Percentiles rank a stretch among this genome's conserved stretches.
Conservation (phyloP, 2,797 vertebrate genomes). For the Erpetoichthys calabaricus region DNA sequence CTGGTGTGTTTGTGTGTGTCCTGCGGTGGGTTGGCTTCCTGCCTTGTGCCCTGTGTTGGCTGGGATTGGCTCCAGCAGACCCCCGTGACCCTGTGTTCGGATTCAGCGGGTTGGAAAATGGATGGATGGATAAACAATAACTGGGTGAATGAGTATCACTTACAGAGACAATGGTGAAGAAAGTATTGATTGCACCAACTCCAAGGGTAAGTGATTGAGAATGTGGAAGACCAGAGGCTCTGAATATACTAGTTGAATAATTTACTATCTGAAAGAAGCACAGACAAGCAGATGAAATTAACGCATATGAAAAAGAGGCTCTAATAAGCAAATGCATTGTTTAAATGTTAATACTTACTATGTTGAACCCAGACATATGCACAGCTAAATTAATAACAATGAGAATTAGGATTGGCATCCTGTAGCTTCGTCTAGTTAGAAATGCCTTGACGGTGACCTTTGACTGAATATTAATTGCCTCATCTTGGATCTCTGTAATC, state of each 20-base stretch:
- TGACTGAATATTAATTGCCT: slow-evolving; percentile 33
- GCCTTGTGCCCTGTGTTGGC: too few relatives aligned
- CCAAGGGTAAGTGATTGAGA: slow-evolving; percentile 46
- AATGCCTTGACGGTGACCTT: slow-evolving; percentile 40
- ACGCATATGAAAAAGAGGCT: not conserved
- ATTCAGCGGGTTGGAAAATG: too few relatives aligned
- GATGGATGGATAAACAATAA: too few relatives aligned
- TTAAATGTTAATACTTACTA: slow-evolving; percentile 25
- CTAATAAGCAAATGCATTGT: not conserved
- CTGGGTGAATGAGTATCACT: slow-evolving; percentile 17
- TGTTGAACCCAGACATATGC: slow-evolving; percentile 47
- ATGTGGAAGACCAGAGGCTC: slow-evolving; percentile 33
- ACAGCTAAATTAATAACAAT: slow-evolving; percentile 40
- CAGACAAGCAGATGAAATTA: not conserved
- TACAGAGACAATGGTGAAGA: slow-evolving; percentile 46
- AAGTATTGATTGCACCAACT: slow-evolving; percentile 37
- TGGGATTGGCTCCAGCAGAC: too few relatives aligned
- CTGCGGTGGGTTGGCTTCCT: too few relatives aligned
- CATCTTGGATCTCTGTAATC: slow-evolving; percentile 44
- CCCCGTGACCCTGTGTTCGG: too few relatives aligned
- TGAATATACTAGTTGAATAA: slow-evolving; percentile 47
- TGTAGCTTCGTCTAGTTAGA: slow-evolving; percentile 40
- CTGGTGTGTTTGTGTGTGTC: too few relatives aligned
- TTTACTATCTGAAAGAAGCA: slow-evolving; percentile 44
- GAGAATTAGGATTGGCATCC: slow-evolving; percentile 39